Evolutionary conservation across 2,888 invertebrate genomes (phyloP).

Genomic region (Portevinia maculata): DNA sequence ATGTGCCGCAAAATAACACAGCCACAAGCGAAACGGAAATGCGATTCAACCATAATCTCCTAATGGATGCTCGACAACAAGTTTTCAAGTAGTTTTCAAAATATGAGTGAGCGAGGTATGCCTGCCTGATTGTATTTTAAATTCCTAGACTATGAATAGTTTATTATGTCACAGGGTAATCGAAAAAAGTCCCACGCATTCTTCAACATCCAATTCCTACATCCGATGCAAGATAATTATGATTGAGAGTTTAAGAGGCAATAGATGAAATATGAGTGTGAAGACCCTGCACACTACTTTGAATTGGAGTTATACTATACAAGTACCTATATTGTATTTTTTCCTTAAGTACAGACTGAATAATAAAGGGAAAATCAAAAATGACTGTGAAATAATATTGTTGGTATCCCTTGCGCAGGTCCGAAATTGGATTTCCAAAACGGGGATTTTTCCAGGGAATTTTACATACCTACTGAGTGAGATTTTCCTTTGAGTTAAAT

Average conservation of each 20-base stretch:
- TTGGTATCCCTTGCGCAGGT: conserved; percentile 33
- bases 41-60: conserved; percentile 56
- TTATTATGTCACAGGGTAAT: conserved; percentile 10
- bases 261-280: conserved; percentile 33
- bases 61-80: conserved; percentile 60
- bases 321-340: neutral
- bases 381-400: neutral
- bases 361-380: conserved; percentile 43
- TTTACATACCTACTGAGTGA: neutral
- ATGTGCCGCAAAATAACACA: conserved; percentile 62
- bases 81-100: conserved; percentile 37
- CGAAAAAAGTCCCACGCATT: conserved; percentile 31
- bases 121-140: neutral
- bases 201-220: conserved; percentile 10
- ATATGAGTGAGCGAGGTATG: neutral
- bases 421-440: neutral
- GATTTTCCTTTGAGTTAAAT: neutral
- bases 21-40: conserved; percentile 60
- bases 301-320: neutral
- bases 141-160: conserved; percentile 13
- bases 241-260: conserved; percentile 22
- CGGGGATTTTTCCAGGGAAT: conserved; percentile 26
- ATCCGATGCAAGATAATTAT: conserved; percentile 30
- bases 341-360: conserved; percentile 14
- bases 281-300: neutral